These are phyloP conservation scores for Anastatus disparis DNA, from an alignment of 1,140 invertebrate species.

Conservation along the genomic window DNA sequence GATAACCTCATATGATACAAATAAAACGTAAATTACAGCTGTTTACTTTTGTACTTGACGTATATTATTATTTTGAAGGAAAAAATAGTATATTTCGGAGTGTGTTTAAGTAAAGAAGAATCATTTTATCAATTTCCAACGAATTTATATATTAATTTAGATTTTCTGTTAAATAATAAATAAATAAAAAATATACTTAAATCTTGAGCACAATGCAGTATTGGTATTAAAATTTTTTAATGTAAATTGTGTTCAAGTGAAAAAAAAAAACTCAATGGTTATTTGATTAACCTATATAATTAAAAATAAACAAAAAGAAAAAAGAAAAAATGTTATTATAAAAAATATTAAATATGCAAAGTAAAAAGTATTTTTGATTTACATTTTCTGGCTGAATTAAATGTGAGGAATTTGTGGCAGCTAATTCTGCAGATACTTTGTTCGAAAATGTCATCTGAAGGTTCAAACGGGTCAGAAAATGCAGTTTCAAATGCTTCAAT, in stretches of 20 bases:
- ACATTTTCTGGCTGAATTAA: neutral
- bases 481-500: slow-evolving; percentile 6
- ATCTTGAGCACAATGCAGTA: slow-evolving; percentile 2
- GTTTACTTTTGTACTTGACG: too few species aligned
- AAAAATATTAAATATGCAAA: slow-evolving; percentile 18
- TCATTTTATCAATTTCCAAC: too few species aligned
- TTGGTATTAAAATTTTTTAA: neutral
- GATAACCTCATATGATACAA: too few species aligned
- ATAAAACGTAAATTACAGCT: too few species aligned
- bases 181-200: neutral
- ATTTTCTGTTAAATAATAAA: too few species aligned
- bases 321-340: neutral
- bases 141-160: too few species aligned
- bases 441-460: slow-evolving; percentile 36
- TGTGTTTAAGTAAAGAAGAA: too few species aligned
- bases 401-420: slow-evolving; percentile 13
- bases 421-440: slow-evolving; percentile 11
- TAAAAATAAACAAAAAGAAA: neutral
- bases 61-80: too few species aligned
- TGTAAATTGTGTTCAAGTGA: neutral
- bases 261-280: neutral
- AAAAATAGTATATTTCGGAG: too few species aligned
- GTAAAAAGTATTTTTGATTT: slow-evolving; percentile 32
- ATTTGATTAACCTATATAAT: slow-evolving; percentile 7
- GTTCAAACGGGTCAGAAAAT: slow-evolving; percentile 1